These are phyloP conservation scores for Scrobipalpa costella DNA, from an alignment of 2,888 invertebrate genomes.

Conservation along the genomic window DNA sequence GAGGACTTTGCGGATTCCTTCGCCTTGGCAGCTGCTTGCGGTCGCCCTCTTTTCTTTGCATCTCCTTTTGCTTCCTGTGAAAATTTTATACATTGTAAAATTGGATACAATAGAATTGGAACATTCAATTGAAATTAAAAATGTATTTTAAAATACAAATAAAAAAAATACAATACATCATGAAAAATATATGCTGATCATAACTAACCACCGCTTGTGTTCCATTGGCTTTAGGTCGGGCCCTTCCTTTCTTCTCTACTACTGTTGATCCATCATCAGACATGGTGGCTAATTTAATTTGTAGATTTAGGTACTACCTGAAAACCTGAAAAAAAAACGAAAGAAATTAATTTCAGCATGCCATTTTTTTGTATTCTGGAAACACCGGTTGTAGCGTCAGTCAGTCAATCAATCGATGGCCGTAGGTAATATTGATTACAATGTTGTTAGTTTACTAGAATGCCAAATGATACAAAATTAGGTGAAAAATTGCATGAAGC, in stretches of 20 bases:
- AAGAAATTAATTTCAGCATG: slow-evolving; percentile 17
- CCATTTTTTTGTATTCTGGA: slow-evolving; percentile 2
- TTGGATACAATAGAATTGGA: not conserved
- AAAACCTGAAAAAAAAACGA: slow-evolving; percentile 54
- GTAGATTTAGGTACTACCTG: slow-evolving; percentile 41
- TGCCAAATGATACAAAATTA: not conserved
- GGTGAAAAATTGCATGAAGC: not conserved
- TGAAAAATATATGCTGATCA: slow-evolving; percentile 1
- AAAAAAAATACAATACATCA: slow-evolving; percentile 20
- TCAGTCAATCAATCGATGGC: slow-evolving; percentile 19
- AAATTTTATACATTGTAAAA: slow-evolving; percentile 22
- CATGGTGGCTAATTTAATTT: slow-evolving; percentile 56
- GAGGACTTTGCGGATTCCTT: slow-evolving; percentile 80
- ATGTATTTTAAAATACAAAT: not conserved
- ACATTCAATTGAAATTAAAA: no score
- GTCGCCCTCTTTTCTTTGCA: slow-evolving; percentile 73
- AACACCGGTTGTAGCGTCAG: slow-evolving; percentile 20
- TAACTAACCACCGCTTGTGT: slow-evolving; percentile 68
- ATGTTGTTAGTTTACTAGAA: not conserved
- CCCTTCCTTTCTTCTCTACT: slow-evolving; percentile 79
- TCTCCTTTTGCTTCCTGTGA: slow-evolving; percentile 74
- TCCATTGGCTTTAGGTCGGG: slow-evolving; percentile 77
- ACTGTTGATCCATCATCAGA: slow-evolving; percentile 78
- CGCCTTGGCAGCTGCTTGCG: slow-evolving; percentile 63
- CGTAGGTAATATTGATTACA: slow-evolving; percentile 16